Percentiles rank a stretch among this genome's conserved stretches.
Evolutionary conservation across 30 jellyfish, hydroid and myxozoan genomes (phyloP).

Genomic region (Chironex yamaguchii): DNA sequence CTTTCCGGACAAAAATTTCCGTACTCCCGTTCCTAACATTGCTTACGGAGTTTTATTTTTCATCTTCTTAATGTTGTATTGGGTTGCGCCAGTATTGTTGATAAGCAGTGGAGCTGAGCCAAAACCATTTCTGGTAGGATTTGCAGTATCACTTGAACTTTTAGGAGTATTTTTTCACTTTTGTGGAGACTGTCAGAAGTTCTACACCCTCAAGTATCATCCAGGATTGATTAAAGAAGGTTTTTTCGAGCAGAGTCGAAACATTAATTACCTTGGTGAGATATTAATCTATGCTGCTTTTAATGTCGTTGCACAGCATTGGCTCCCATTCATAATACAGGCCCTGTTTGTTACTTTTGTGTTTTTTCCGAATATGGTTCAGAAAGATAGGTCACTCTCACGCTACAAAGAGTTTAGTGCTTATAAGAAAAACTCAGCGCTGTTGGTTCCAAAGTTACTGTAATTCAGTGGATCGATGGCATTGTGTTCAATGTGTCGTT

Average conservation of each 20-base stretch:
- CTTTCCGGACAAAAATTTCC: conserved; percentile 74
- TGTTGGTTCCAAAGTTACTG: conserved; percentile 69
- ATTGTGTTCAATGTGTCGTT: no score
- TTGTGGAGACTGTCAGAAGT: conserved; percentile 83
- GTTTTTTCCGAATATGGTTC: conserved; percentile 68
- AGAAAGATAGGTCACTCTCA: conserved; percentile 77
- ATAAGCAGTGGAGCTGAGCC: conserved; percentile 65
- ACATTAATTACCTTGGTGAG: conserved; percentile 80
- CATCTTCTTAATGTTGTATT: conserved; percentile 48
- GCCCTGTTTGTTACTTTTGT: conserved; percentile 43
- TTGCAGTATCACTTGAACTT: conserved; percentile 27
- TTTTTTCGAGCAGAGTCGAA: conserved; percentile 71
- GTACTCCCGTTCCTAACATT: conserved; percentile 2
- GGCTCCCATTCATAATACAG: conserved; percentile 62
- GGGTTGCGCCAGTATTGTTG: conserved; percentile 78
- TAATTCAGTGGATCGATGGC: conserved; percentile 1
- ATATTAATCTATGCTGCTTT: conserved; percentile 58
- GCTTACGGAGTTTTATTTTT: conserved; percentile 10
- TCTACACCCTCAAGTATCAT: conserved; percentile 62
- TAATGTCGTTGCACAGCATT: conserved; percentile 63
- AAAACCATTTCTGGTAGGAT: conserved; percentile 24
- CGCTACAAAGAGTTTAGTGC: conserved; percentile 60
- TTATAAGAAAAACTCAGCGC: conserved; percentile 61
- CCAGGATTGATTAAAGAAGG: conserved; percentile 71
- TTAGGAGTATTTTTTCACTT: conserved; percentile 73